Evolutionary conservation across 2,113 vertebrate species (phyloP), one percentile per base, ranked within the genome.

Genomic region (Thinocorus orbignyianus): DNA sequence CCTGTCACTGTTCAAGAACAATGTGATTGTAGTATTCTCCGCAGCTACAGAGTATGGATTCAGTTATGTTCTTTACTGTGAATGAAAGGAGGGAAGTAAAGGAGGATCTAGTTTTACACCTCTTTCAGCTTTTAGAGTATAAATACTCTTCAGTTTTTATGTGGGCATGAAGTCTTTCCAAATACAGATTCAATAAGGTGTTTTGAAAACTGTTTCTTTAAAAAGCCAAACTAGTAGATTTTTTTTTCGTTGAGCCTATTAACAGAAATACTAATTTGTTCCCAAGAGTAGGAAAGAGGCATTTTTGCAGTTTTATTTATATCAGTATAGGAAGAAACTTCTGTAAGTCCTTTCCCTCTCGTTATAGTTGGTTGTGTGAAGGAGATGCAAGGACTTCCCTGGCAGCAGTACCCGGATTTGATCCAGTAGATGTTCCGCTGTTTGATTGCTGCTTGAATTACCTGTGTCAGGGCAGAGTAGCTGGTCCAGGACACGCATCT

Each of bases 371-470:
- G 10, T 76, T 24, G 8, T 35, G 25, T 74, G 51, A 44, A 58
- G n/a, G n/a, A 44, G 12, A 7, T 39, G 33, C 41, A 24, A 60
- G 49, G 60, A 31, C 28, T 76, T 72, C 54, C n/a, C 24, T 31
- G 0, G 0, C 13, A 41, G 46, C 33, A 13, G 10, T 69, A 61
- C 13, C 35, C 26, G 39, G 37, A 33, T 52, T 61, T 69, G 44
- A 41, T 77, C 7, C 3, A 0, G 0, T 11, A 49, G 73, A 57
- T 19, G 25, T 81, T 64, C 26, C 1, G 2, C 15, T 60, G 1
- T 64, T 86, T 44, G 42, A 8, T 44, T 58, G n/a, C 57, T 95
- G 25, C 30, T 78, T 55, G 33, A 64, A 55, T 71, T 78, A 12
- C 30, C 19, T 62, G 76, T 68, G 10, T 54, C 26, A 17, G 19